Evolutionary conservation across 1,140 invertebrate genomes (phyloP), one percentile per base, ranked within the genome.

Genomic region (Bombyx mandarina): DNA sequence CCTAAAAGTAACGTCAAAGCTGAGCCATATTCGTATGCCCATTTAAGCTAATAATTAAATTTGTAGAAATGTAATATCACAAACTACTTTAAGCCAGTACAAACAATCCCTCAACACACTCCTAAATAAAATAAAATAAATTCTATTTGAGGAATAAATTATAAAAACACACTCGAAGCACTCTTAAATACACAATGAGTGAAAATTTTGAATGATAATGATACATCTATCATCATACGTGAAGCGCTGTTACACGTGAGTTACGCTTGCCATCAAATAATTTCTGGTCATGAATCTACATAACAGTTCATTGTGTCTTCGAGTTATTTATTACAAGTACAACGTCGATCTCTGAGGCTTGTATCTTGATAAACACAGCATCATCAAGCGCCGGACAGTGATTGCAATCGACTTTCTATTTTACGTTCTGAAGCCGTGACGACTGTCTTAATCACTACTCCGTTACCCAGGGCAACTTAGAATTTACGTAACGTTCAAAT

Each of bases 331-430:
- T 59, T 58, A 56, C 48, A 43, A 42, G 45, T 26, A 48, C 43
- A 18, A 12, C 12, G 53, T 45, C 53, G n/a, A 43, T 18, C 54
- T 56, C 44, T 35, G 45, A 50, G 43, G n/a, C 35, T 45, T 43
- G 42, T 57, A 35, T 22, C 57, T 63, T 60, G 62, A 48, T 35
- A 48, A 56, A 46, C 9, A 35, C 54, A 45, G 62, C 50, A 58
- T 59, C 56, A 60, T 62, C 58, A 56, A 59, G 53, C 58, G 54
- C 54, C 45, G 44, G 43, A 64, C 55, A 61, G 51, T 64, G 59
- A 64, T 65, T 53, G 58, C 53, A 59, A 63, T 62, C 52, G 63
- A 73, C 75, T 75, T 78, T 78, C 73, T 72, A 74, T 75, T 78
- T 78, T 71, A 71, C 57, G 61, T 58, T 69, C 62, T 62, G 51